Percentiles rank a stretch among this genome's conserved stretches.
Conservation (phyloP, 1,140 invertebrate genomes). For the Lordiphosa clarofinis region DNA sequence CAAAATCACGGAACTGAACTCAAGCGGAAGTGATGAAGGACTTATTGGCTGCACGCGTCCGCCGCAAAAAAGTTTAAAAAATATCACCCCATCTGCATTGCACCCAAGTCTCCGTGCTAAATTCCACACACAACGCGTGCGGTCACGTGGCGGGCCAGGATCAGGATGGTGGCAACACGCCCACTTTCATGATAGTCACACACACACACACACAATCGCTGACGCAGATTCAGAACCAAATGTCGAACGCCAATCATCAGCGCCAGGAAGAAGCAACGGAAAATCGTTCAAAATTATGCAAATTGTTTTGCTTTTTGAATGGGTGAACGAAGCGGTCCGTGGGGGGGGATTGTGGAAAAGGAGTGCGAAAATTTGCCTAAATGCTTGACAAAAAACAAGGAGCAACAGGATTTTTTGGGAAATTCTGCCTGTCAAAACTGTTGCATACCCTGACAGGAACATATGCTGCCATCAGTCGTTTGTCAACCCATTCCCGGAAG, state of each 20-base stretch:
- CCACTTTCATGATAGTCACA: conserved; percentile 71
- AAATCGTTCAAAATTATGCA: conserved; percentile 73
- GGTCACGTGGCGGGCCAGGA: conserved; percentile 53
- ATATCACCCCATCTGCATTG: conserved; percentile 44
- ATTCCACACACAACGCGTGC: conserved; percentile 73
- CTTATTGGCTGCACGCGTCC: conserved; percentile 79
- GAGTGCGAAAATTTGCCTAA: conserved; percentile 74
- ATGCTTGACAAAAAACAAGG: conserved; percentile 46
- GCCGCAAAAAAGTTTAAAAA: conserved; percentile 58
- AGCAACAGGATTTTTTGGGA: conserved; percentile 20
- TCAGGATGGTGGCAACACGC: conserved; percentile 31
- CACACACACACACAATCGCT: conserved; percentile 31
- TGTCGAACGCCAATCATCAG: conserved; percentile 34
- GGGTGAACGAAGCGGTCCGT: not conserved
- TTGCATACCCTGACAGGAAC: conserved; percentile 66
- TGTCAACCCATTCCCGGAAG: not conserved
- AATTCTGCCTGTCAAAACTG: conserved; percentile 37
- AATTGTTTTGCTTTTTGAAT: conserved; percentile 41
- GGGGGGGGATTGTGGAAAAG: conserved; percentile 23
- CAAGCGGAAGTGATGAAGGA: conserved; percentile 79
- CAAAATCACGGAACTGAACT: conserved; percentile 79
- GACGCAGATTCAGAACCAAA: conserved; percentile 48
- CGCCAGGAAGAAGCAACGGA: conserved; percentile 35
- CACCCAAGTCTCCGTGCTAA: conserved; percentile 58
- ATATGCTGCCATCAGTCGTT: conserved; percentile 62